Conservation (phyloP, 1,140 invertebrate species). For the Drosophila ohnishii region DNA sequence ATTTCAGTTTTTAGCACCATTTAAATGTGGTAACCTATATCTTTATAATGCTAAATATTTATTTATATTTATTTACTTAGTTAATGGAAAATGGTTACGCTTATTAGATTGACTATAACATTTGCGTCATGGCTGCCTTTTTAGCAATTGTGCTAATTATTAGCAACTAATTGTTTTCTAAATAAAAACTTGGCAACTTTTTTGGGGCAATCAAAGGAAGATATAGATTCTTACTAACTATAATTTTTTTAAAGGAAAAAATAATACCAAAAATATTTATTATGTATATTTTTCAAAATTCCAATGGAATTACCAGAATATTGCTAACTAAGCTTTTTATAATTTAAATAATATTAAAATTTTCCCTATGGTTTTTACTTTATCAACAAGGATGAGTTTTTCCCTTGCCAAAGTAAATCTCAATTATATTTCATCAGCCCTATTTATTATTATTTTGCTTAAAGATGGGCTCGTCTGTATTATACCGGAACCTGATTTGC, state of each 20-base stretch:
- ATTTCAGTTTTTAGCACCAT: not conserved
- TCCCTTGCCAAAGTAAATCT: constrained; percentile 16
- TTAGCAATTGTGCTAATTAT: not conserved
- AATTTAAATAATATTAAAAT: not conserved
- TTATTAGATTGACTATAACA: not conserved
- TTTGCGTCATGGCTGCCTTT: not conserved
- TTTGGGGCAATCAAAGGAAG: too few species aligned
- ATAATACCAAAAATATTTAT: not conserved
- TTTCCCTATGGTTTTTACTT: not conserved
- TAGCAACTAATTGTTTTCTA: not conserved
- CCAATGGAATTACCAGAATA: not conserved
- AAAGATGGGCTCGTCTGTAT: constrained; percentile 37
- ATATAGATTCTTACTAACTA: not conserved
- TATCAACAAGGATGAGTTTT: not conserved
- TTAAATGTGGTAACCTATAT: not conserved
- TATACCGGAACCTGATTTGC: constrained; percentile 36
- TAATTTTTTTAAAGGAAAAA: too few species aligned
- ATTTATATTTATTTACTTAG: constrained; percentile 1
- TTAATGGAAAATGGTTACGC: not conserved
- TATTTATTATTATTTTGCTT: constrained; percentile 22
- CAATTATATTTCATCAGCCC: constrained; percentile 25
- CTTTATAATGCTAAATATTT: not conserved
- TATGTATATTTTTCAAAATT: too few species aligned
- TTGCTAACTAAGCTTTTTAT: not conserved
- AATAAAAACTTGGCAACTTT: not conserved